Conservation (phyloP, 2,113 vertebrate genomes). For the Pseudopodoces humilis region DNA sequence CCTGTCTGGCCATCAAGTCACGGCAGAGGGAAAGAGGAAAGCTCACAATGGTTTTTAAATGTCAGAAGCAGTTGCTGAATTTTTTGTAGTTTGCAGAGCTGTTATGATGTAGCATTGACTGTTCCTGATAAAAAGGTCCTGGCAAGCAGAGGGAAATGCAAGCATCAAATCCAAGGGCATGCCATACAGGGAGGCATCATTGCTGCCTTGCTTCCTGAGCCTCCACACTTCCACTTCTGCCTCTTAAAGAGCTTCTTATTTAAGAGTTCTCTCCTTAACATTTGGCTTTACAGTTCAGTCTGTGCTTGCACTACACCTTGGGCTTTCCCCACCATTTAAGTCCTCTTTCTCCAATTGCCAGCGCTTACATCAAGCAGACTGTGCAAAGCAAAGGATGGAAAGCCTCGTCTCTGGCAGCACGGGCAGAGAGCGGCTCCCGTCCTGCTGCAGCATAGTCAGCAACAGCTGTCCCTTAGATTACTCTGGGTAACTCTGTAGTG, state of each 20-base stretch:
- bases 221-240: not conserved
- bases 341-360: not conserved
- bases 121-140: not conserved
- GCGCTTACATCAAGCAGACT: not conserved
- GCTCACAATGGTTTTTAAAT: not conserved
- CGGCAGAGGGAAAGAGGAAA: not conserved
- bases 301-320: not conserved
- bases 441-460: not conserved
- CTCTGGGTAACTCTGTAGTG: constrained; percentile 46
- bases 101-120: not conserved
- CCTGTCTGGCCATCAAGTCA: not conserved
- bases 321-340: not conserved
- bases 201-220: not conserved
- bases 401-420: not conserved
- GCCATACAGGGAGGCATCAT: not conserved
- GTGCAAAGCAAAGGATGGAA: constrained; percentile 11
- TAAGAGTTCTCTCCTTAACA: not conserved
- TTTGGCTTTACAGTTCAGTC: not conserved
- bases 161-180: not conserved
- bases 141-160: not conserved
- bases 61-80: not conserved
- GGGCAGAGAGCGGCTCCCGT: not conserved
- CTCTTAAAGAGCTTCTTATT: not conserved
- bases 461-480: not conserved
- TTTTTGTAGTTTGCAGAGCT: not conserved